Conservation (phyloP, 2,888 invertebrate genomes). For the Crossocerus cetratus region DNA sequence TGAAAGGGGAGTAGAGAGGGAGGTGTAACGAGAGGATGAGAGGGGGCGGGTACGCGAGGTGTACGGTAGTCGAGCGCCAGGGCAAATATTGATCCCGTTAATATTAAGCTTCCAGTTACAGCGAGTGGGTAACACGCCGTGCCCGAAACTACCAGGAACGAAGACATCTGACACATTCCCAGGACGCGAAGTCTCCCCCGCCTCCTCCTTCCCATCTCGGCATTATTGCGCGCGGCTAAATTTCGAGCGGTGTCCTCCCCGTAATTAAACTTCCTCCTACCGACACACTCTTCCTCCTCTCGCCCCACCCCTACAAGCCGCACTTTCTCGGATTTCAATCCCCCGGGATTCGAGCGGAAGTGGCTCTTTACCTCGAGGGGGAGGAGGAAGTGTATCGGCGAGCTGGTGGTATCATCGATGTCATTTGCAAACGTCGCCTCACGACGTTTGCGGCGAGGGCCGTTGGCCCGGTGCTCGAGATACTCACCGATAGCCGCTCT, state of each 20-base stretch:
- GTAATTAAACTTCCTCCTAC: not conserved
- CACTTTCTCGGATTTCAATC: no score
- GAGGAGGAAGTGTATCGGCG: not conserved
- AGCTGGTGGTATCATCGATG: constrained; percentile 12
- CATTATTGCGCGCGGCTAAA: constrained; percentile 1
- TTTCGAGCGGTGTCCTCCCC: constrained; percentile 3
- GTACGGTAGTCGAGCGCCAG: not conserved
- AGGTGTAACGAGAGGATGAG: no score
- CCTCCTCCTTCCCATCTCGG: no score
- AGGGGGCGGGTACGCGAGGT: no score
- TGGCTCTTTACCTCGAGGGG: no score
- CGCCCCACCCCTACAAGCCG: no score
- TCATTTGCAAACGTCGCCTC: constrained; percentile 35
- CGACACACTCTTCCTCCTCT: no score
- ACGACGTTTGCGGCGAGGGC: no score
- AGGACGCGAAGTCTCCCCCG: not conserved
- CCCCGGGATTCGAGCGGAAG: no score
- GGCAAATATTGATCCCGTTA: constrained; percentile 3
- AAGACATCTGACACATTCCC: constrained; percentile 5
- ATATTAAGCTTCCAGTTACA: constrained; percentile 1
- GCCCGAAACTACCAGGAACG: constrained; percentile 1
- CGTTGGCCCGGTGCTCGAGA: constrained; percentile 46
- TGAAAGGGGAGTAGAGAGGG: no score
- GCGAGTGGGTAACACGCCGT: not conserved
- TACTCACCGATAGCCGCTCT: constrained; percentile 44